These are phyloP conservation scores for Hyla sarda DNA, from an alignment of 2,113 vertebrate genomes.

Conservation along the genomic window DNA sequence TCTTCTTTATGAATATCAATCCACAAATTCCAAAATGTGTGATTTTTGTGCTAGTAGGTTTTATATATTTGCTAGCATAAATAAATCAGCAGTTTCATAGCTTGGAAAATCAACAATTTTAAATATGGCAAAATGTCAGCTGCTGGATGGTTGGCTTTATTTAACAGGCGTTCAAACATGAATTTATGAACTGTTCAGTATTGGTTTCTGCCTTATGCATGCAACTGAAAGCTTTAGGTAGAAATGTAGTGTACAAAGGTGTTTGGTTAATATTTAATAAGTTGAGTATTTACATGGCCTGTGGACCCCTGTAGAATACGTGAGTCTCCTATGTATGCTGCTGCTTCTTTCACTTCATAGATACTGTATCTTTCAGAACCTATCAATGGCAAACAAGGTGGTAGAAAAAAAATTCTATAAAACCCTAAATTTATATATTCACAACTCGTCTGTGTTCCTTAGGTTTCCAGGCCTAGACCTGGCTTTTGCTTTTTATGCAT, in stretches of 20 bases:
- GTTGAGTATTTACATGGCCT: constrained; percentile 80
- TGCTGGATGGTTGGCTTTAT: constrained; percentile 81
- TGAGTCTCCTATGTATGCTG: constrained; percentile 72
- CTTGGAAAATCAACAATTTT: constrained; percentile 74
- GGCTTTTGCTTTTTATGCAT: background rate
- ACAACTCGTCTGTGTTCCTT: background rate
- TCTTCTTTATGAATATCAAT: constrained; percentile 58
- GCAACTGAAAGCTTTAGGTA: constrained; percentile 80
- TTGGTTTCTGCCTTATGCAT: constrained; percentile 78
- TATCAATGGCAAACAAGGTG: constrained; percentile 40
- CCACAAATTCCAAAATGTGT: constrained; percentile 59
- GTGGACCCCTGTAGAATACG: constrained; percentile 67
- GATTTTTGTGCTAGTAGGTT: constrained; percentile 56
- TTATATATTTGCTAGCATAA: constrained; percentile 69
- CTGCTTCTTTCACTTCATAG: constrained; percentile 69
- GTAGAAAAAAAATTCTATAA: constrained; percentile 20
- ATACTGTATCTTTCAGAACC: constrained; percentile 42
- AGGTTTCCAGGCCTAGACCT: background rate
- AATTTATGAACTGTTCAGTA: constrained; percentile 83
- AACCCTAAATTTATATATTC: constrained; percentile 9
- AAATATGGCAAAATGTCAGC: constrained; percentile 81
- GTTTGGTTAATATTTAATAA: constrained; percentile 82
- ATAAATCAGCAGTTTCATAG: constrained; percentile 71
- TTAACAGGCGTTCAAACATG: constrained; percentile 76
- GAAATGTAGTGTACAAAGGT: constrained; percentile 75